Percentiles rank a stretch among this genome's conserved stretches.
Evolutionary conservation across 2,888 invertebrate species (phyloP).

Genomic region (Habrosyne pyritoides): DNA sequence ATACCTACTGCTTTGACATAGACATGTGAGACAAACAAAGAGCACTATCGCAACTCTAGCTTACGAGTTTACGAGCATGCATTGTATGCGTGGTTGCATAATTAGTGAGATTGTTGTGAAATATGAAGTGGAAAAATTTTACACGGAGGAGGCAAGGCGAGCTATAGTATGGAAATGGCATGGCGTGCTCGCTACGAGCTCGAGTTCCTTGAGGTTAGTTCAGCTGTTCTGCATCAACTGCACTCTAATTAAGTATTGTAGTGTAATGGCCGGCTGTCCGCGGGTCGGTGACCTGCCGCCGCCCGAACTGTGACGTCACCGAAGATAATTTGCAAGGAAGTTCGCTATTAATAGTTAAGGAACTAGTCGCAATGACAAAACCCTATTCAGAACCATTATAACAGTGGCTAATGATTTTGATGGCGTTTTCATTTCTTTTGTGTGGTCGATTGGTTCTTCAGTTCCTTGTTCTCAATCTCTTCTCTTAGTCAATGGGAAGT

Average conservation of each 20-base stretch:
- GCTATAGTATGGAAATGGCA: background rate
- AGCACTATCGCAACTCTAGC: background rate
- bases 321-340: constrained; percentile 6
- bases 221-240: background rate
- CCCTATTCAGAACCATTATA: background rate
- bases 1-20: background rate
- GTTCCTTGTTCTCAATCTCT: too few species aligned
- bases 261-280: background rate
- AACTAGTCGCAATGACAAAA: background rate
- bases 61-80: background rate
- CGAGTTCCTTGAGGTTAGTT: background rate
- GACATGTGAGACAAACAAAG: background rate
- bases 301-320: background rate
- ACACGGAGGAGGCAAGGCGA: background rate
- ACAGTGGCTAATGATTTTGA: background rate
- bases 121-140: background rate
- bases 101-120: background rate
- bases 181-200: background rate
- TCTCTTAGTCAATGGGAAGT: too few species aligned
- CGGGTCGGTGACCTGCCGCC: constrained; percentile 1
- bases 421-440: background rate
- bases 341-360: background rate
- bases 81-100: constrained; percentile 1
- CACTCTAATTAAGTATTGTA: background rate
- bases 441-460: background rate